Evolutionary conservation across 2,797 vertebrate species (phyloP).

Genomic region (Paramormyrops hopkinsi): DNA sequence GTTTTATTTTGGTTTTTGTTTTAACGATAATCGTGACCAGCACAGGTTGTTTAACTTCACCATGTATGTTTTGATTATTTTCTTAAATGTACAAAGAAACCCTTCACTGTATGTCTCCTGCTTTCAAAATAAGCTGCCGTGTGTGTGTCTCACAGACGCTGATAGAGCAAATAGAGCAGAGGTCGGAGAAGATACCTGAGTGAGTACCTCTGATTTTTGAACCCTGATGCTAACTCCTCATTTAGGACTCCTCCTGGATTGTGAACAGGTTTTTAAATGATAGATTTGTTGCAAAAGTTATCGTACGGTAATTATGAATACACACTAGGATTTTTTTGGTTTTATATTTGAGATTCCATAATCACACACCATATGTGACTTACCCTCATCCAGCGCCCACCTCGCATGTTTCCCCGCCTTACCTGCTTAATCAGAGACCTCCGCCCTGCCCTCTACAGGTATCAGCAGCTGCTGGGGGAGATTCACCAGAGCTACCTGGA

Average conservation of each 20-base stretch:
- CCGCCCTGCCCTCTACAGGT: conserved; percentile 56
- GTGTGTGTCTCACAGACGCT: conserved; percentile 64
- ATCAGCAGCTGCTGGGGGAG: conserved; percentile 83
- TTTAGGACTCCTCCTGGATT: background rate
- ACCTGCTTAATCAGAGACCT: background rate
- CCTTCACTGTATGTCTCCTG: background rate
- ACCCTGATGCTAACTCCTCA: background rate
- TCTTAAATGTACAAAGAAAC: background rate
- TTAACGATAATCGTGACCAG: background rate
- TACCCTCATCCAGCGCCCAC: background rate
- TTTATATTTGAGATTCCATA: background rate
- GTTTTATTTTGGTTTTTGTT: background rate
- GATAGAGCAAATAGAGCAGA: conserved; percentile 92
- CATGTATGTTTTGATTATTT: background rate
- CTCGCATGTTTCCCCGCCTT: background rate
- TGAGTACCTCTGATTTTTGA: conserved; percentile 59
- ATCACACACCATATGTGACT: background rate
- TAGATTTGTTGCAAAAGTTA: background rate
- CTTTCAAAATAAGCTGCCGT: background rate
- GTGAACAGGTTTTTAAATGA: background rate
- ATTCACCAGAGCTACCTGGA: conserved; percentile 93
- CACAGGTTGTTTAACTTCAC: background rate
- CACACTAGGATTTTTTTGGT: background rate
- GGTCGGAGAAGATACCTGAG: conserved; percentile 87
- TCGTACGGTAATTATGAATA: background rate